Base-by-base conservation (phyloP, 2,797 vertebrate species). In the Cercopithecus diana region DNA sequence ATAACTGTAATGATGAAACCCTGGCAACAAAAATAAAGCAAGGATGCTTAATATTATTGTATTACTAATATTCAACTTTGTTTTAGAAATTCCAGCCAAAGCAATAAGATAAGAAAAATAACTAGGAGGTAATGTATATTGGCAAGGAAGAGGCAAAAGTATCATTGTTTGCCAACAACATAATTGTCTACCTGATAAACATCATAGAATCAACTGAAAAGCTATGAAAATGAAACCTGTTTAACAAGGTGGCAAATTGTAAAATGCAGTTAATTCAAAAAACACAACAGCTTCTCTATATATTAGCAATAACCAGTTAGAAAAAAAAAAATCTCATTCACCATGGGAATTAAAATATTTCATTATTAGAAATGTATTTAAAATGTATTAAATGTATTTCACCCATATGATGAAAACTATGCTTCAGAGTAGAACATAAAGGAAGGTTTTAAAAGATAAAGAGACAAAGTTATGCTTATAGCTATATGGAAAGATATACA, bases 41-140 rank as follows among this genome's bases (percentile, higher is more conserved):
- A 75, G 13, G 22, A 39, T 86, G 19, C 28, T 13, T 79, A 45
- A 41, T 84, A 50, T 79, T 80, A 88, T 75, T 64, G 12, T 39
- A 43, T 39, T 85, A 41, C 39, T 70, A 76, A 41, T 73, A 79
- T 41, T 76, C 26, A 72, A 81, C 12, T 6, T 91, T 61, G 15
- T 81, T 96, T 94, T 58, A n/a, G 15, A 94, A 94, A 79, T 70
- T 88, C 50, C 41, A 83, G 52, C 24, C 77, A 90, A 88, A 97
- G 77, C 33, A 96, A 36, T 84, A 93, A 64, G 75, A 19, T 79
- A 94, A 92, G 93, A 96, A 94, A 88, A 91, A 50, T 55, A 93
- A 57, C 24, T 48, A 52, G 12, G 22, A 67, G 61, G 36, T 57
- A 57, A n/a, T 17, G 10, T 28, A 41, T 61, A 80, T 55, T 81